These are phyloP conservation scores for Anadara kagoshimensis DNA, from an alignment of 1,140 invertebrate genomes.

Conservation along the genomic window DNA sequence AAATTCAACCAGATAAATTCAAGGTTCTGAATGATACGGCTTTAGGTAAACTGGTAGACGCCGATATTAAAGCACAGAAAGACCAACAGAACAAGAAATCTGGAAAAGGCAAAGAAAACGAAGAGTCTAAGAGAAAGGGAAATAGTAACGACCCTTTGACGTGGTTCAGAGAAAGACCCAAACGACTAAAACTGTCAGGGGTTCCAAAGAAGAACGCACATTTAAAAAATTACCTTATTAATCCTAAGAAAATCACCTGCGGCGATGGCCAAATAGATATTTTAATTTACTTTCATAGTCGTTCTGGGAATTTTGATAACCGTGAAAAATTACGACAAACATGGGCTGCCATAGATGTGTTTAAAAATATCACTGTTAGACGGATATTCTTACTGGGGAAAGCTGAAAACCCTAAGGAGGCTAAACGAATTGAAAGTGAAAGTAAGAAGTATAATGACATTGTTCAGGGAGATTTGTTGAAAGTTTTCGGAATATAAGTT, in stretches of 20 bases:
- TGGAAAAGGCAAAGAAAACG: conserved; percentile 7
- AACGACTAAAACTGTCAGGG: neutral
- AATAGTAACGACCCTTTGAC: conserved; percentile 1
- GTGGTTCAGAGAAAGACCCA: conserved; percentile 9
- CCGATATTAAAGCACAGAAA: neutral
- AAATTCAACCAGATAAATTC: neutral
- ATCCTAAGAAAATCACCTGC: conserved; percentile 9
- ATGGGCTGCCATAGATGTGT: conserved; percentile 3
- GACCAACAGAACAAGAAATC: conserved; percentile 6
- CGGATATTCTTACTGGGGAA: conserved; percentile 19
- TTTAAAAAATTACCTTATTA: neutral
- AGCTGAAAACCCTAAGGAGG: conserved; percentile 1
- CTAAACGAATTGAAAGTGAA: conserved; percentile 8
- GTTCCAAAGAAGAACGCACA: neutral
- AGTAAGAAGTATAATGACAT: conserved; percentile 14
- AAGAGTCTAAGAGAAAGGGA: too few species aligned
- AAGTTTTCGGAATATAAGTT: conserved; percentile 13
- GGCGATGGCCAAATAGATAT: conserved; percentile 4
- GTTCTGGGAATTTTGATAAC: conserved; percentile 1
- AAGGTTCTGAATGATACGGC: neutral
- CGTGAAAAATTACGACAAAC: conserved; percentile 22
- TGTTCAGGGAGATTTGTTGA: conserved; percentile 20
- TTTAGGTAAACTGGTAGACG: neutral
- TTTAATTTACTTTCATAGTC: conserved; percentile 24
- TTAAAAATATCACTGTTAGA: conserved; percentile 13